Conservation (phyloP, 2,113 vertebrate genomes). For the Ondatra zibethicus region DNA sequence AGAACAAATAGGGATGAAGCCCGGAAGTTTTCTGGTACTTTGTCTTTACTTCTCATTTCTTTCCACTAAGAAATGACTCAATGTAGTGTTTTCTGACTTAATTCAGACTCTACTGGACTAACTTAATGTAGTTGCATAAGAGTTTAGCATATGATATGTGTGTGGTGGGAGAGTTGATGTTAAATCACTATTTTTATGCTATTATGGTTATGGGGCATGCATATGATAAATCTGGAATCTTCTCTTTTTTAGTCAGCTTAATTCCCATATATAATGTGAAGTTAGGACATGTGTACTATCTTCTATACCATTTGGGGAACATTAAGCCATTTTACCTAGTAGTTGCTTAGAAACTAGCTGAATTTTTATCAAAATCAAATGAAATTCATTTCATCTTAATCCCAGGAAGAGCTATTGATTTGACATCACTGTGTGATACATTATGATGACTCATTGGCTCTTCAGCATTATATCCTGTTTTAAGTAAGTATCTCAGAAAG, state of each 20-base stretch:
- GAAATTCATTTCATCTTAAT: constrained; percentile 64
- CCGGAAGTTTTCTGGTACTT: constrained; percentile 43
- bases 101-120: constrained; percentile 43
- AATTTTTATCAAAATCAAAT: constrained; percentile 54
- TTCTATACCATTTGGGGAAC: constrained; percentile 53
- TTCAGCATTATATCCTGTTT: constrained; percentile 56
- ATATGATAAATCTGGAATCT: constrained; percentile 42
- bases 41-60: constrained; percentile 56
- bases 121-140: constrained; percentile 20
- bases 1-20: background rate
- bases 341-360: constrained; percentile 63
- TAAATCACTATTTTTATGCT: constrained; percentile 25
- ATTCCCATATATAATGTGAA: background rate
- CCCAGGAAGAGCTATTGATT: constrained; percentile 64
- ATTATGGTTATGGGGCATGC: background rate
- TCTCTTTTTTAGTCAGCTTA: constrained; percentile 46
- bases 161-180: background rate
- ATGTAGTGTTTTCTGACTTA: constrained; percentile 33
- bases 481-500: constrained; percentile 54
- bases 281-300: background rate
- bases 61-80: background rate
- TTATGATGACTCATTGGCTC: constrained; percentile 61
- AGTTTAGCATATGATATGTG: background rate
- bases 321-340: constrained; percentile 29
- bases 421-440: constrained; percentile 8